A percentile compares a stretch with the other conserved stretches of the same genome.
phyloP scores from a whole-genome alignment of 2,113 vertebrate species.

The Mixornis gularis region DNA sequence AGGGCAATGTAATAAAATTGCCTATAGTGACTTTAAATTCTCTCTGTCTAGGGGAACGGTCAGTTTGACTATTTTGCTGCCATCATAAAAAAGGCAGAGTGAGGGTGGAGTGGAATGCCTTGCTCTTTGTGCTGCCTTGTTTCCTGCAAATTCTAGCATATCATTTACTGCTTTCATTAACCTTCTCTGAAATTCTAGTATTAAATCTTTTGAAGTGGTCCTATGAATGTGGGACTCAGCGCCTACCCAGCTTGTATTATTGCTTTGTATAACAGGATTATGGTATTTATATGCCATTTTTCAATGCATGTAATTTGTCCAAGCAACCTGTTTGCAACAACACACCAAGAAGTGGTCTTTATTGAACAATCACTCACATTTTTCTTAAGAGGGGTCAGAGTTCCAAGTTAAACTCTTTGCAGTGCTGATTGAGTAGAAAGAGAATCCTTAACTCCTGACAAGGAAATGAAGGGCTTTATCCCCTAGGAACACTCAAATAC shows the following conservation, averaged over 20 bases:
- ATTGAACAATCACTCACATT: not conserved
- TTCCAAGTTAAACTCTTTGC: not conserved
- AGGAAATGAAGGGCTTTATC: not conserved
- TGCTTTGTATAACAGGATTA: not conserved
- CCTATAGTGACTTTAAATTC: not conserved
- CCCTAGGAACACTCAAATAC: not conserved
- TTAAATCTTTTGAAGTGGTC: conserved; percentile 11
- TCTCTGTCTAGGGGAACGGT: not conserved
- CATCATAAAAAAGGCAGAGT: not conserved
- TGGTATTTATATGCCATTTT: not conserved
- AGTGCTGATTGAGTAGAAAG: not conserved
- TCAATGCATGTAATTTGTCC: not conserved
- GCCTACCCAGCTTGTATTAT: not conserved
- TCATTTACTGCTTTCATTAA: conserved; percentile 38
- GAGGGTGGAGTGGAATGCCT: not conserved
- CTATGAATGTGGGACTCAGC: not conserved
- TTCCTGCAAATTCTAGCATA: not conserved
- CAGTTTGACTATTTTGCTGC: not conserved
- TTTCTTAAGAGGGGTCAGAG: not conserved
- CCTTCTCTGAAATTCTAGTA: not conserved
- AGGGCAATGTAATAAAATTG: not conserved
- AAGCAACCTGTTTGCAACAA: not conserved
- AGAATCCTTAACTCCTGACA: not conserved
- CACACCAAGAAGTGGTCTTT: not conserved
- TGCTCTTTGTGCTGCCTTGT: not conserved